These are phyloP conservation scores for Sminthopsis crassicaudata DNA, from an alignment of 2,113 vertebrate species.

Conservation along the genomic window DNA sequence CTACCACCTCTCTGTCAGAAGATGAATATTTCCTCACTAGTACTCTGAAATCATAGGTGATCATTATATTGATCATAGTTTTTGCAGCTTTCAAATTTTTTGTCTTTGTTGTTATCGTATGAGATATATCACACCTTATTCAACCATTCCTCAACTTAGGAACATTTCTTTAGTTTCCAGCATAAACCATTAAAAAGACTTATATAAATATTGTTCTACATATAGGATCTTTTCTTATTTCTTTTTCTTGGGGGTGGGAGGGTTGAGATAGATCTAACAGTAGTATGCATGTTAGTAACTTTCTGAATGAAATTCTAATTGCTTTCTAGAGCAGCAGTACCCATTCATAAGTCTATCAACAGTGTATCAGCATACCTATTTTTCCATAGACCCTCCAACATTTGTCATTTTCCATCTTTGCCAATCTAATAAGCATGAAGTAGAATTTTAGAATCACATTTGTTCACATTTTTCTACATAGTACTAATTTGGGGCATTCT, in stretches of 20 bases:
- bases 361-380: background rate
- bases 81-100: background rate
- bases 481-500: background rate
- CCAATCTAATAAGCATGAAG: background rate
- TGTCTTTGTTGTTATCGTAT: background rate
- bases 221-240: background rate
- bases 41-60: background rate
- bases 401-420: background rate
- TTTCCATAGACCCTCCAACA: background rate
- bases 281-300: background rate
- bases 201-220: background rate
- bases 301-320: background rate
- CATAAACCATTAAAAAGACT: background rate
- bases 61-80: background rate
- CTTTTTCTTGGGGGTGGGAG: background rate
- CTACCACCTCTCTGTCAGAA: background rate
- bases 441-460: background rate
- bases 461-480: background rate
- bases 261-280: background rate
- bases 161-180: background rate
- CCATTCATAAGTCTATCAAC: background rate
- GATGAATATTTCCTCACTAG: background rate
- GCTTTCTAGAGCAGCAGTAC: background rate
- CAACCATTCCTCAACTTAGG: background rate
- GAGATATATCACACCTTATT: background rate